Base-by-base conservation (phyloP, 2,888 invertebrate genomes). In the Drosophila prolongata region DNA sequence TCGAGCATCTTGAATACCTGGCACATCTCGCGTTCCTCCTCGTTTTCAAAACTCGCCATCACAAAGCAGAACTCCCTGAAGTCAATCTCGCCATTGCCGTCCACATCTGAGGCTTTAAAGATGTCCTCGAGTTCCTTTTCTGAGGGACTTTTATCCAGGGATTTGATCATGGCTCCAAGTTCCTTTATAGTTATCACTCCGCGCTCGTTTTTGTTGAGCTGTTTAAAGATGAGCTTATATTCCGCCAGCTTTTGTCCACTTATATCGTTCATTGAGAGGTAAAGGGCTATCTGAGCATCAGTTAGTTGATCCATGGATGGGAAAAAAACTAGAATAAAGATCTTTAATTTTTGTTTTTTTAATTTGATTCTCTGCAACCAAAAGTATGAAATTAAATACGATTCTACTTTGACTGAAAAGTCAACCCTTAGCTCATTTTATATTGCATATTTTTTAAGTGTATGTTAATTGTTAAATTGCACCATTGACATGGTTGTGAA, bases 401-500 rank as follows among this genome's bases (percentile, higher is more conserved):
- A 8, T 30, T 30, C 9, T 30, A 30, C 30, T 30, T 30, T 2
- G 30, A 8, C 30, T 8, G 30, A 8, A 30, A 30, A 30, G 30
- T 30, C 1, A 30, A 30, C n/a, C n/a, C n/a, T n/a, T n/a, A n/a
- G n/a, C n/a, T 24, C 24, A 24, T 24, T 4, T 24, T 24, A 24
- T 24, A 24, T 19, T 19, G 19, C 19, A 3, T 3, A 3, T 19
- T 19, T 14, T 13, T 2, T 19, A 2, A n/a, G 56, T 56, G 8
- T n/a, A 30, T 1, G 14, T 13, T 34, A 34, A 44, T 16, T 16
- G 6, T 34, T 1, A n/a, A 58, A 58, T 30, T 42, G n/a, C n/a
- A n/a, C n/a, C n/a, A n/a, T n/a, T n/a, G 35, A 47, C n/a, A 54
- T 35, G 49, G 35, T 13, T 34, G 11, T 49, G 16, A 19, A 35